Evolutionary conservation across 2,888 invertebrate species (phyloP).

Genomic region (Parascotia fuliginaria): DNA sequence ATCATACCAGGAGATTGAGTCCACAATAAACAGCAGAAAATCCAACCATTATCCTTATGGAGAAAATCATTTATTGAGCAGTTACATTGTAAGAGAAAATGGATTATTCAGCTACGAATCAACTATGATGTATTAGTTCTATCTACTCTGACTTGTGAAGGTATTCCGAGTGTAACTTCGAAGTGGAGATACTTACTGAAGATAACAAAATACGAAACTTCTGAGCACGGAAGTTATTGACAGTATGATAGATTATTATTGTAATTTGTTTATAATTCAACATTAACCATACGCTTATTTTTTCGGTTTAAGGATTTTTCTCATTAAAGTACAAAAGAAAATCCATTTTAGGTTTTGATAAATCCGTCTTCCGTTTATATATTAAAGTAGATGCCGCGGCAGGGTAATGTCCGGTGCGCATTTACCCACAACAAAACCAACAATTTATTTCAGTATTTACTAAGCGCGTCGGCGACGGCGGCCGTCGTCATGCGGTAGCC

Average conservation of each 20-base stretch:
- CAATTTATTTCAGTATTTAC: slow-evolving; percentile 56
- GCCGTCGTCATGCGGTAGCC: slow-evolving; percentile 43
- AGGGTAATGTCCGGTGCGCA: slow-evolving; percentile 11
- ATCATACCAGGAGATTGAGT: slow-evolving; percentile 69
- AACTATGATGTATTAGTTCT: slow-evolving; percentile 51
- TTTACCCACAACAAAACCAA: slow-evolving; percentile 45
- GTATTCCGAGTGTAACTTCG: slow-evolving; percentile 8
- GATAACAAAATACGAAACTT: slow-evolving; percentile 31
- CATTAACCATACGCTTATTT: not conserved
- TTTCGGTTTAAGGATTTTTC: not conserved
- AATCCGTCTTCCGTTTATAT: slow-evolving; percentile 14
- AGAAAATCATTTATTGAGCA: slow-evolving; percentile 69
- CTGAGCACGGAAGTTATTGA: slow-evolving; percentile 29
- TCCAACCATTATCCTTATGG: slow-evolving; percentile 66
- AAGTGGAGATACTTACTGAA: slow-evolving; percentile 18
- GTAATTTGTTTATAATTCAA: slow-evolving; percentile 23
- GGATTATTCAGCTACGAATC: slow-evolving; percentile 55
- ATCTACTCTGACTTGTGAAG: slow-evolving; percentile 31
- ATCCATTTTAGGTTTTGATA: slow-evolving; percentile 23
- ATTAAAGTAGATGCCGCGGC: slow-evolving; percentile 1
- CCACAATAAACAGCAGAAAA: slow-evolving; percentile 72
- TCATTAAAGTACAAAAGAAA: slow-evolving; percentile 7
- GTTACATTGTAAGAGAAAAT: slow-evolving; percentile 56
- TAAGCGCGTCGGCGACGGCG: slow-evolving; percentile 46
- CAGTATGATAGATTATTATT: slow-evolving; percentile 30